Evolutionary conservation across 2,888 invertebrate species (phyloP).

Genomic region (Camponotus fellah): DNA sequence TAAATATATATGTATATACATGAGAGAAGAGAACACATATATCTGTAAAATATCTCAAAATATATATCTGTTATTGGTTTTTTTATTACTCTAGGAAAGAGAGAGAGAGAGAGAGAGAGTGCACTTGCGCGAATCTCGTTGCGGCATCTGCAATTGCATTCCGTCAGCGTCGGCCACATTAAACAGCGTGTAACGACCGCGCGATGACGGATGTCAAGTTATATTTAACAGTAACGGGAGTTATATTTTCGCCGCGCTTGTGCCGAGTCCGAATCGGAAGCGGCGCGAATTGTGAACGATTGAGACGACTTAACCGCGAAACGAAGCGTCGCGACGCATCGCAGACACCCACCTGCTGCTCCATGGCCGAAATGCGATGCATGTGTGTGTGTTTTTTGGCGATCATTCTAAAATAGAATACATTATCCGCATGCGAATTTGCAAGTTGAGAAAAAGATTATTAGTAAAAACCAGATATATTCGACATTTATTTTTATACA

Average conservation of each 20-base stretch:
- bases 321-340: conserved; percentile 35
- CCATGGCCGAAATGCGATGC: background rate
- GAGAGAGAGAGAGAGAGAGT: conserved; percentile 13
- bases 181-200: conserved; percentile 50
- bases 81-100: background rate
- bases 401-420: conserved; percentile 21
- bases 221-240: conserved; percentile 54
- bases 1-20: no score
- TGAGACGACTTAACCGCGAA: conserved; percentile 43
- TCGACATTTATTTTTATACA: background rate
- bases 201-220: conserved; percentile 53
- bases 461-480: background rate
- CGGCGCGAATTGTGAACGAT: conserved; percentile 42
- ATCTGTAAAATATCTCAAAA: conserved; percentile 13
- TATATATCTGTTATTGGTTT: conserved; percentile 8
- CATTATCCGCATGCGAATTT: background rate
- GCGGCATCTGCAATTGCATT: conserved; percentile 42
- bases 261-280: conserved; percentile 38
- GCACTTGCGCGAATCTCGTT: background rate
- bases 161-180: conserved; percentile 41
- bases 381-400: background rate
- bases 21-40: background rate
- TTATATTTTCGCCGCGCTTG: conserved; percentile 47
- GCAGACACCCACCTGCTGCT: conserved; percentile 50
- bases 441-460: background rate